A percentile compares a stretch with the other conserved stretches of the same genome.
Evolutionary conservation across 1,140 invertebrate species (phyloP).

Genomic region (Drosophila orosa): DNA sequence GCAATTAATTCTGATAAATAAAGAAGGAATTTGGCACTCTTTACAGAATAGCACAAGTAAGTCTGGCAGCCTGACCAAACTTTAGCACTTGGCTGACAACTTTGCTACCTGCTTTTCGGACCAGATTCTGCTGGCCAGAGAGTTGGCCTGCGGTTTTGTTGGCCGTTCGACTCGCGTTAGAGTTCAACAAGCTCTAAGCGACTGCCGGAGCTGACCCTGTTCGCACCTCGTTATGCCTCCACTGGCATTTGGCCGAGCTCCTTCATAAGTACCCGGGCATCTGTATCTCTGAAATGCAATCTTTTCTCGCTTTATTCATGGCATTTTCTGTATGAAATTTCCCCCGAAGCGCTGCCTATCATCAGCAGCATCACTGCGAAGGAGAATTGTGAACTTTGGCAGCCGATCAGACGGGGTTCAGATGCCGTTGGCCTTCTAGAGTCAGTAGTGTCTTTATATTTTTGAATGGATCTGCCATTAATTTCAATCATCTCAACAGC

Average conservation of each 20-base stretch:
- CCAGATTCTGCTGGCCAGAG: constrained; percentile 38
- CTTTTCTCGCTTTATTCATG: constrained; percentile 43
- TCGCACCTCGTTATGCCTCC: constrained; percentile 65
- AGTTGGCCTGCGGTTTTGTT: background rate
- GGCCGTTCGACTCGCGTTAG: constrained; percentile 4
- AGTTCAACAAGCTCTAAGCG: constrained; percentile 35
- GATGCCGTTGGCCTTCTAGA: constrained; percentile 35
- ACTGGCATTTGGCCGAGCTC: constrained; percentile 41
- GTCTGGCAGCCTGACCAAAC: background rate
- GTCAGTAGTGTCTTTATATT: constrained; percentile 19
- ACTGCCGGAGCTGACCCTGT: constrained; percentile 63
- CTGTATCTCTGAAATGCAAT: constrained; percentile 26
- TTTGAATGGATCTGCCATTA: constrained; percentile 54
- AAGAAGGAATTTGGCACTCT: constrained; percentile 17
- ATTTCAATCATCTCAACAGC: constrained; percentile 55
- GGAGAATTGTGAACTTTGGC: constrained; percentile 50
- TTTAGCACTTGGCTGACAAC: constrained; percentile 37
- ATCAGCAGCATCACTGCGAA: constrained; percentile 44
- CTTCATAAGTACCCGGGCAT: constrained; percentile 20
- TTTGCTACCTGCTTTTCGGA: constrained; percentile 20
- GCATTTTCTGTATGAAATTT: constrained; percentile 67
- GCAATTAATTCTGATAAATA: constrained; percentile 11
- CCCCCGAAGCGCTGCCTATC: constrained; percentile 74
- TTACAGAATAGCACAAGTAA: constrained; percentile 9
- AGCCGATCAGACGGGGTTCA: constrained; percentile 29